These are phyloP conservation scores for Falcaria lacertinaria DNA, from an alignment of 2,888 invertebrate species.

Conservation along the genomic window DNA sequence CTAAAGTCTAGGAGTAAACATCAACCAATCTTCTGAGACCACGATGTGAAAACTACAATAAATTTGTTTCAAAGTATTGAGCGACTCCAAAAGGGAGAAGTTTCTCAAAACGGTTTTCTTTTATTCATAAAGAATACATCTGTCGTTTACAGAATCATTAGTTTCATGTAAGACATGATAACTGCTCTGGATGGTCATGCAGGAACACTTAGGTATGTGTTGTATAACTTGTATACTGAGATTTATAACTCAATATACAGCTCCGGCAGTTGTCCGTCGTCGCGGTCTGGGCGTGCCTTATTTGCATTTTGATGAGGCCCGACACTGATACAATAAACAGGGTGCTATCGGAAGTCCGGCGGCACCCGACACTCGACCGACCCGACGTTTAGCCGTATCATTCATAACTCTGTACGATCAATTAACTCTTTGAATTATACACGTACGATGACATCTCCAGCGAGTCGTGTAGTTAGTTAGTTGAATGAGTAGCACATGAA, in stretches of 20 bases:
- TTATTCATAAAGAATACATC: no score
- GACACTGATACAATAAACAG: constrained; percentile 77
- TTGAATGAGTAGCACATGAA: constrained; percentile 14
- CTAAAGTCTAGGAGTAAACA: no score
- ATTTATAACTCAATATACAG: constrained; percentile 72
- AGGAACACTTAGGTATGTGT: constrained; percentile 27
- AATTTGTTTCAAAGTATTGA: no score
- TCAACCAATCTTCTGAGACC: no score
- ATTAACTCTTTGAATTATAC: constrained; percentile 55
- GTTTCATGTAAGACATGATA: not conserved
- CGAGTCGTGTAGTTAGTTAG: constrained; percentile 4
- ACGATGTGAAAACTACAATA: no score
- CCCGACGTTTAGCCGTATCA: constrained; percentile 56
- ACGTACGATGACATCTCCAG: constrained; percentile 12
- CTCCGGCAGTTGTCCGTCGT: constrained; percentile 63
- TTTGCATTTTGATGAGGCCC: constrained; percentile 79
- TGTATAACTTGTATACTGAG: constrained; percentile 34
- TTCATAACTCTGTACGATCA: constrained; percentile 54
- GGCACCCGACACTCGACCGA: constrained; percentile 30
- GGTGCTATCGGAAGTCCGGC: constrained; percentile 38
- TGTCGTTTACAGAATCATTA: no score
- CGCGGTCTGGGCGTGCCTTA: constrained; percentile 51
- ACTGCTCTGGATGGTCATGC: constrained; percentile 9
- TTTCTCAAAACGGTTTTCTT: no score
- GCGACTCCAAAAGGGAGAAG: no score